Percentiles rank a stretch among this genome's conserved stretches.
Conservation (phyloP, 2,113 vertebrate species). For the Phocoena phocoena region DNA sequence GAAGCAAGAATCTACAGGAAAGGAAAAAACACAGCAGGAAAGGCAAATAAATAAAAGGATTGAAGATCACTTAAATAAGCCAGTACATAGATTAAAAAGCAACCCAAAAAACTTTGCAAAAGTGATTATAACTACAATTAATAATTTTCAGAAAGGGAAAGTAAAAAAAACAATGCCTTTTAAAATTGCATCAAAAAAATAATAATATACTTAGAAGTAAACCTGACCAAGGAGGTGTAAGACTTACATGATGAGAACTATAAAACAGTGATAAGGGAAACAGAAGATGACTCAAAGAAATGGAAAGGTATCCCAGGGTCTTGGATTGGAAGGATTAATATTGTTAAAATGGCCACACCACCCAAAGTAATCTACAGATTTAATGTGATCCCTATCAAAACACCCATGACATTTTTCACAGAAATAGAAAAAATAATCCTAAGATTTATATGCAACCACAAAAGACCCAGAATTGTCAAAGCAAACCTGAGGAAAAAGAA, state of each 20-base stretch:
- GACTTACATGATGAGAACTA: neutral
- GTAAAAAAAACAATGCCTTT: neutral
- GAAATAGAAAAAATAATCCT: neutral
- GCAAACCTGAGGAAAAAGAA: neutral
- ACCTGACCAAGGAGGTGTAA: neutral
- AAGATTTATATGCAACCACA: neutral
- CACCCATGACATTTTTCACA: neutral
- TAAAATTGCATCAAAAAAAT: neutral
- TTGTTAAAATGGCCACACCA: neutral
- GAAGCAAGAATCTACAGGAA: neutral
- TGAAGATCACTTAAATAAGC: neutral
- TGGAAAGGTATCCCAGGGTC: neutral
- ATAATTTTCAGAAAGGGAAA: neutral
- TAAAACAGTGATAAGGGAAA: neutral
- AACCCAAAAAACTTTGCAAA: neutral
- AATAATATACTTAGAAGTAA: neutral
- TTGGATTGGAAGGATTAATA: neutral
- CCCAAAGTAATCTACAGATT: neutral
- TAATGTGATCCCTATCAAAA: neutral
- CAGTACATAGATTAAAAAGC: neutral
- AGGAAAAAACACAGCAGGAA: neutral
- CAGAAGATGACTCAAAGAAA: neutral
- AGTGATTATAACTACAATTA: neutral
- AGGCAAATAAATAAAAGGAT: neutral
- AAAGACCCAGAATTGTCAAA: neutral